A percentile compares a stretch with the other conserved stretches of the same genome.
These are phyloP conservation scores for Diachrysia chrysitis DNA, from an alignment of 2,888 invertebrate species.

Conservation along the genomic window DNA sequence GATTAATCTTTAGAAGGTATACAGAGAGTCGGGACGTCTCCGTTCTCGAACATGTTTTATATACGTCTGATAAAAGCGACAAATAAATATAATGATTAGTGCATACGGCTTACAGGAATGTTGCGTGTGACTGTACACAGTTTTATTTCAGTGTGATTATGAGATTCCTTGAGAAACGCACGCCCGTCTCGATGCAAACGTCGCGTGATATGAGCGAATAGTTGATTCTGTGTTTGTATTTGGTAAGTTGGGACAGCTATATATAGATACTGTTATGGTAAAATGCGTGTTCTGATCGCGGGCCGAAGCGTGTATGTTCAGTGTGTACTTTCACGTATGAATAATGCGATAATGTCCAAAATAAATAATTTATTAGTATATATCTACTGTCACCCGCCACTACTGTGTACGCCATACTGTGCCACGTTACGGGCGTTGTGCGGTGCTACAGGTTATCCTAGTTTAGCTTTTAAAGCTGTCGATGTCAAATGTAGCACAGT, in stretches of 20 bases:
- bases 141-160: constrained; percentile 54
- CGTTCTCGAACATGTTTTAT: constrained; percentile 45
- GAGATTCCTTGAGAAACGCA: constrained; percentile 54
- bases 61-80: constrained; percentile 50
- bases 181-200: constrained; percentile 59
- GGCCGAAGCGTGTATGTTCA: constrained; percentile 69
- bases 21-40: constrained; percentile 37
- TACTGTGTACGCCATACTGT: constrained; percentile 15
- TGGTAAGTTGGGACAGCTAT: constrained; percentile 85
- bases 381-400: background rate
- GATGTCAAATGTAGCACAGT: constrained; percentile 10
- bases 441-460: background rate
- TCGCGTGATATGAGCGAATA: constrained; percentile 73
- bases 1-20: constrained; percentile 38
- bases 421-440: background rate
- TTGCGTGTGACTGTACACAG: constrained; percentile 60
- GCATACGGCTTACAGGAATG: constrained; percentile 50
- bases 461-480: constrained; percentile 10
- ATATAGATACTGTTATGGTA: constrained; percentile 76
- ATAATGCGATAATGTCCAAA: constrained; percentile 62
- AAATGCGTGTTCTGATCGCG: constrained; percentile 70
- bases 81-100: constrained; percentile 46
- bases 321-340: constrained; percentile 62
- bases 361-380: constrained; percentile 19
- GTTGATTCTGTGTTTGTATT: constrained; percentile 85